Evolutionary conservation across 2,113 vertebrate species (phyloP).

Genomic region (Hipposideros armiger): DNA sequence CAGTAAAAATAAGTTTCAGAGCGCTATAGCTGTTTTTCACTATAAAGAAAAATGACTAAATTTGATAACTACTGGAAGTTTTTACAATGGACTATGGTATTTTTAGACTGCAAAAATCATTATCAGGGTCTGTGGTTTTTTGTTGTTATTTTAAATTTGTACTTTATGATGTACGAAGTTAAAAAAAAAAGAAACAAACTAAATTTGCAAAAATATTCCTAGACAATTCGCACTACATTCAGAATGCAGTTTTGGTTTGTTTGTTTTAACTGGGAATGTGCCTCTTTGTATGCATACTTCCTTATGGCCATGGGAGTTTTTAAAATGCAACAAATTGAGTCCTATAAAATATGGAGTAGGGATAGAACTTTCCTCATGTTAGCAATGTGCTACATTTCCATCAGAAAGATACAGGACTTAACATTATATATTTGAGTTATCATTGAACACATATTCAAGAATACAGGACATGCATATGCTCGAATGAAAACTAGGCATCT

Average conservation of each 20-base stretch:
- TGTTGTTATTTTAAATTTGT: not conserved
- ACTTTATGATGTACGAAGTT: not conserved
- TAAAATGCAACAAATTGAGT: not conserved
- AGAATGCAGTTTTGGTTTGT: not conserved
- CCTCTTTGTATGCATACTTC: not conserved
- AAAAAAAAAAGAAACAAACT: not conserved
- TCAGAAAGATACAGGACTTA: not conserved
- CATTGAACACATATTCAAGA: not conserved
- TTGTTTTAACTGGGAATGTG: not conserved
- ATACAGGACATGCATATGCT: not conserved
- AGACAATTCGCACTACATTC: not conserved
- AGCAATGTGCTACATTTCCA: not conserved
- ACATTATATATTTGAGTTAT: not conserved
- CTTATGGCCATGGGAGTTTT: not conserved
- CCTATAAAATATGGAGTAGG: not conserved
- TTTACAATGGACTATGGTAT: not conserved
- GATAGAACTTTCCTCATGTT: not conserved
- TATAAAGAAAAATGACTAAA: conserved; percentile 2
- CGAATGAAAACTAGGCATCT: not conserved
- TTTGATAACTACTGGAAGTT: not conserved
- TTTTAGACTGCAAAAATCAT: not conserved
- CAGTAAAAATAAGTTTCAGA: conserved; percentile 1
- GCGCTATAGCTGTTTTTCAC: not conserved
- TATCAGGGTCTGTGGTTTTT: not conserved
- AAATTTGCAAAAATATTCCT: conserved; percentile 29